Base-by-base conservation (phyloP, 2,888 invertebrate genomes). In the Tipula confusa region DNA sequence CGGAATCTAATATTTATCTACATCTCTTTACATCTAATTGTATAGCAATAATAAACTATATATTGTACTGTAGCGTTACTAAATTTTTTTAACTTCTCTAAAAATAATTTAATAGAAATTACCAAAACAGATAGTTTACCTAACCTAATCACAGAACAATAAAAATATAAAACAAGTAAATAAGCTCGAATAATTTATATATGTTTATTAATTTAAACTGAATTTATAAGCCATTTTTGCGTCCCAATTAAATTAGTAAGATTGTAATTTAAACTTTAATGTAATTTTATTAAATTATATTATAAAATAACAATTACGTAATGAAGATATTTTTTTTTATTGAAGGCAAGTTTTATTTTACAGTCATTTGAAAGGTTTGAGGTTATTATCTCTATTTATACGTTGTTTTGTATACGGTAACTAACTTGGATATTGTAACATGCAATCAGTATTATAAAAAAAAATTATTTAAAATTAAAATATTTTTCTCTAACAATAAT, bases 361-460 rank as follows among this genome's bases (percentile, higher is more conserved):
- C 64, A 18, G 64, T 64, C 43, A 64, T 64, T 64, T 64, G 64
- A 64, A 64, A 64, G 64, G 64, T 64, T 64, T 64, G 64, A 64
- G 64, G 64, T 64, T 64, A 64, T 64, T 64, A 64, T 64, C 24
- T 24, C 64, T 18, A 64, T 64, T 64, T 0, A 9, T 64, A 64
- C 9, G 9, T 0, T 64, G 3, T 24, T 9, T 64, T 64, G 24
- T 11, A 24, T 64, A 64, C 7, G 2, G 24, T 64, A 64, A 24
- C 64, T 7, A 64, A 18, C 64, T n/a, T 24, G 24, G 64, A 64
- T 64, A 24, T 64, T 64, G 24, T 64, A 64, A 24, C 64, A 64
- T 64, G 64, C 64, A 64, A 64, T 64, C 64, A 64, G 64, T 24
- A 64, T 64, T 64, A 64, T 24, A 64, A 64, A 64, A 64, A 64